Evolutionary conservation across 2,797 vertebrate genomes (phyloP).

Genomic region (Agapornis canus): DNA sequence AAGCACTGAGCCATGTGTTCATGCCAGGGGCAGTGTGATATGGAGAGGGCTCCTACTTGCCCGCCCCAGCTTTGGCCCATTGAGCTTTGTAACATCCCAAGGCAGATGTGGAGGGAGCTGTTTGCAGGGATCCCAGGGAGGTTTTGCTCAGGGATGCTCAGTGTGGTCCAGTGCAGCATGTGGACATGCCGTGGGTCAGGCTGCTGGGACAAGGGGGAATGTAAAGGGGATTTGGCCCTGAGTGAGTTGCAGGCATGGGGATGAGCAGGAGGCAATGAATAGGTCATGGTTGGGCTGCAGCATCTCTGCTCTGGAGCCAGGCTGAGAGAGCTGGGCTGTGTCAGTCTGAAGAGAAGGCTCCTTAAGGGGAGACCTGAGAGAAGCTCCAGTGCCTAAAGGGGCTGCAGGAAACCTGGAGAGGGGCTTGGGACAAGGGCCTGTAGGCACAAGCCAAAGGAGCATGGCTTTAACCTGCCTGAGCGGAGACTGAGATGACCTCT

Average conservation of each 20-base stretch:
- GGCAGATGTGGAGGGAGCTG: rapidly evolving
- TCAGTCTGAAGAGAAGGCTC: too few relatives aligned
- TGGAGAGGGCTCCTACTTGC: neutral
- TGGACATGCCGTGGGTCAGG: rapidly evolving
- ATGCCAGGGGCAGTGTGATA: neutral
- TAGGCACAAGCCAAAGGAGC: neutral
- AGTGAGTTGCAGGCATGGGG: neutral
- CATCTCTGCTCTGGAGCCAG: neutral
- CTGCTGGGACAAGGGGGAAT: neutral
- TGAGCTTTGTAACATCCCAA: rapidly evolving
- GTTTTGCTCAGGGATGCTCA: neutral
- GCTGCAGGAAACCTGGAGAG: neutral
- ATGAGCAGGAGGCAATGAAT: neutral
- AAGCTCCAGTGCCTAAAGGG: too few relatives aligned
- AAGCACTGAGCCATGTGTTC: neutral
- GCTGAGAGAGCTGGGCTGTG: neutral
- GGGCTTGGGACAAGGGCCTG: neutral
- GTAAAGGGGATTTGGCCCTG: neutral
- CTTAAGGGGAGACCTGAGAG: too few relatives aligned
- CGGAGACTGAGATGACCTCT: too few relatives aligned
- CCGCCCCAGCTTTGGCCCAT: rapidly evolving
- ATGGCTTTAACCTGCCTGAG: neutral
- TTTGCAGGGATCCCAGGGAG: rapidly evolving
- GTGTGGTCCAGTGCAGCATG: neutral
- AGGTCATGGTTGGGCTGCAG: neutral